Evolutionary conservation across 1,140 invertebrate species (phyloP), one percentile per base, ranked within the genome.

Genomic region (Scaptomyza pallida): DNA sequence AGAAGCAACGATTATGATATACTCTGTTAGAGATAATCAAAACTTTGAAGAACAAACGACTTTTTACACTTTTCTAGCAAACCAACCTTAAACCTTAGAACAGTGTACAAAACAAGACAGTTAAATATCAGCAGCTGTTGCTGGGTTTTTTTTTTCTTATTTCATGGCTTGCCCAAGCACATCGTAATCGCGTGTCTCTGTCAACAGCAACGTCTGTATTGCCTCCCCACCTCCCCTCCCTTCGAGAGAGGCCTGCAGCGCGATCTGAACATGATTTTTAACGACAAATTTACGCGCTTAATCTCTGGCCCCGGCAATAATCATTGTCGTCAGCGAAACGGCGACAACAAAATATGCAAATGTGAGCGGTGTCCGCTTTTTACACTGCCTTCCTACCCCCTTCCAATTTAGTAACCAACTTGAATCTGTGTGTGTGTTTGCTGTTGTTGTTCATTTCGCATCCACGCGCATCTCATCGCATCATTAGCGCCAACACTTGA

Each of bases 261-360:
- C 65, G 73, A 82, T 78, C 75, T 79, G 71, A 70, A 86, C 82
- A 86, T 88, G 82, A 86, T 88, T 86, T 88, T 86, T 86, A 88
- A 86, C 82, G 82, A 86, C 82, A 86, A 86, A 86, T 86, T 86
- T 86, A 86, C 82, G 82, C 78, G 82, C 74, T 88, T 86, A 86
- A 86, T 86, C 82, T 82, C 57, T 69, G 51, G 64, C 56, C 64
- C 70, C 64, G 33, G 54, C 63, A 68, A 62, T 59, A 72, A 67
- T 69, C 56, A 68, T 56, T 48, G 56, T 54, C 54, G 56, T 54
- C 73, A 61, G 45, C 62, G 57, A 55, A 44, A 45, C 43, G 26
- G 26, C 63, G 61, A 78, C 82, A 88, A 81, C 74, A 72, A 86
- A 88, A 86, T 86, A 86, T 88, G 82, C 81, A 88, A 86, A 86